A percentile compares a stretch with the other conserved stretches of the same genome.
phyloP scores from a whole-genome alignment of 1,140 invertebrate species.

The Drosophila sp. region DNA sequence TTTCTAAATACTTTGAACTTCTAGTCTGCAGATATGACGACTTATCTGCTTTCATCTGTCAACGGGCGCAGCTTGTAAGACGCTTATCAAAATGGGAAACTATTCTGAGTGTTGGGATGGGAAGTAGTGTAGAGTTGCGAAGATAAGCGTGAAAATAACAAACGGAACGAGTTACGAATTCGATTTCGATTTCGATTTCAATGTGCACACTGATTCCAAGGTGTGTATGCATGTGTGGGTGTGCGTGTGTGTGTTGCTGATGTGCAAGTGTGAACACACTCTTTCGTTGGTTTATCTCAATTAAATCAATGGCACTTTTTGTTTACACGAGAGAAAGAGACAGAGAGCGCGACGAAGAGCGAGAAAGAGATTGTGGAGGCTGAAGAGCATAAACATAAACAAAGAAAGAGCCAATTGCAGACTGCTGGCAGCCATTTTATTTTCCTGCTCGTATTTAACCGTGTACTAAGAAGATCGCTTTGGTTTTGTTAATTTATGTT shows the following conservation, averaged over 20 bases:
- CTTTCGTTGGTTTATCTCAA: slow-evolving; percentile 74
- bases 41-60: slow-evolving; percentile 11
- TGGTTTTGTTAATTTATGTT: slow-evolving; percentile 41
- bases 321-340: slow-evolving; percentile 46
- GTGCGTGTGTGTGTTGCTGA: not conserved
- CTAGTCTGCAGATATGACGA: not conserved
- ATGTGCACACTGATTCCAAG: not conserved
- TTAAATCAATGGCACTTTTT: slow-evolving; percentile 64
- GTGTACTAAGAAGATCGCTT: slow-evolving; percentile 16
- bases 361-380: not conserved
- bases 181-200: too few species aligned
- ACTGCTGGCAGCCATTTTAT: slow-evolving; percentile 45
- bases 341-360: slow-evolving; percentile 11
- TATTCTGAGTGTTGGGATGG: not conserved
- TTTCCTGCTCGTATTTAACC: not conserved
- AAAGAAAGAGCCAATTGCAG: slow-evolving; percentile 41
- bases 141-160: slow-evolving; percentile 29
- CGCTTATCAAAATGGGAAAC: slow-evolving; percentile 19
- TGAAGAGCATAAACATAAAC: slow-evolving; percentile 25
- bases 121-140: not conserved
- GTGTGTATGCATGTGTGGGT: not conserved
- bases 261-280: slow-evolving; percentile 39
- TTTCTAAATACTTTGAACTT: not conserved
- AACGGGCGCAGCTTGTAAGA: slow-evolving; percentile 5
- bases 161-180: slow-evolving; percentile 14